Evolutionary conservation across 1,140 invertebrate species (phyloP).

Genomic region (Drosophila bipectinata): DNA sequence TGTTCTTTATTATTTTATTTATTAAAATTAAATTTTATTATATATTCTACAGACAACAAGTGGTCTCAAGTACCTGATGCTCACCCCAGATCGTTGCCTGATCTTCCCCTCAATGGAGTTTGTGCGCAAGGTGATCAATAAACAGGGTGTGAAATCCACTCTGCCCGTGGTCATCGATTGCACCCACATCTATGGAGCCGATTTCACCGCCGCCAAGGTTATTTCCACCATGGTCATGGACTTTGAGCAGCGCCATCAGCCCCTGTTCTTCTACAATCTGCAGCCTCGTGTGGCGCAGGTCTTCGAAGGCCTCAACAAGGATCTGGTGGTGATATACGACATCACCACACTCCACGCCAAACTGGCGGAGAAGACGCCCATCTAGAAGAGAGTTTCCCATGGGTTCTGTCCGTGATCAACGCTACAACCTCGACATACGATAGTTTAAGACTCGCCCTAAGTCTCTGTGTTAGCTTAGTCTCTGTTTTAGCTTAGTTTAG

Average conservation of each 20-base stretch:
- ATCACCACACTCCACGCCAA: slow-evolving; percentile 88
- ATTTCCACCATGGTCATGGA: slow-evolving; percentile 89
- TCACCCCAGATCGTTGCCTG: slow-evolving; percentile 93
- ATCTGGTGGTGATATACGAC: slow-evolving; percentile 90
- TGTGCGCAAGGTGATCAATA: slow-evolving; percentile 91
- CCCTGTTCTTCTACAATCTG: slow-evolving; percentile 91
- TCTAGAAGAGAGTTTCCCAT: slow-evolving; percentile 5
- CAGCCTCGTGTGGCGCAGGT: slow-evolving; percentile 91
- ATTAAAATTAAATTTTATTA: not conserved
- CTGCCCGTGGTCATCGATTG: slow-evolving; percentile 93
- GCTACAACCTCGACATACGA: slow-evolving; percentile 60
- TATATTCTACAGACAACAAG: slow-evolving; percentile 86
- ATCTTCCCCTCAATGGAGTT: slow-evolving; percentile 96
- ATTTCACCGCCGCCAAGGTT: slow-evolving; percentile 92
- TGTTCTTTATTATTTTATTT: not conserved
- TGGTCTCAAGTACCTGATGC: slow-evolving; percentile 90
- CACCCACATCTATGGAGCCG: slow-evolving; percentile 92
- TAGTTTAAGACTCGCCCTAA: slow-evolving; percentile 34
- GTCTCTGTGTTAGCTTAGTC: slow-evolving; percentile 39
- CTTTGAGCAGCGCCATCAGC: slow-evolving; percentile 89
- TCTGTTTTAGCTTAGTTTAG: slow-evolving; percentile 34
- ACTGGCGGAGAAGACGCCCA: slow-evolving; percentile 84
- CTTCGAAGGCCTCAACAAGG: slow-evolving; percentile 89
- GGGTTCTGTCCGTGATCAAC: slow-evolving; percentile 15
- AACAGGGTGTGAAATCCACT: slow-evolving; percentile 88